Conservation (phyloP, 2,113 vertebrate species). For the mouse (Mus musculus) region DNA sequence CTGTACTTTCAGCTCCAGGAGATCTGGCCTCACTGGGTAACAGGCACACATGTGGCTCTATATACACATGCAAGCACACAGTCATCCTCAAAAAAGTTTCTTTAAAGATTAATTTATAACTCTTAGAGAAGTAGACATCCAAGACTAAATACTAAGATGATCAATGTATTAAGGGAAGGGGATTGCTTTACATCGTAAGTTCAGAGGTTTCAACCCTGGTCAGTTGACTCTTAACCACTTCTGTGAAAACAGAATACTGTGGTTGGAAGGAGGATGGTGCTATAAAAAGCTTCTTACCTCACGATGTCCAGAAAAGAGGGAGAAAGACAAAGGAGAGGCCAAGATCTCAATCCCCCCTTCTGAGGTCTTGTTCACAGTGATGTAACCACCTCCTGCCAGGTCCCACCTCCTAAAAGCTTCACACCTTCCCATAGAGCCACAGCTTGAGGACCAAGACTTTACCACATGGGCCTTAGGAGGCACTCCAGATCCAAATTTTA, state of each 20-base stretch:
- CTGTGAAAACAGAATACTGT: not conserved
- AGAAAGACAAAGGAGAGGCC: not conserved
- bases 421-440: not conserved
- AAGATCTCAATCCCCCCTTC: not conserved
- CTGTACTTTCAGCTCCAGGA: not conserved
- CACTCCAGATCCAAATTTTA: not conserved
- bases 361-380: not conserved
- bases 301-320: not conserved
- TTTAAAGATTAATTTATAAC: not conserved
- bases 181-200: not conserved
- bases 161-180: not conserved
- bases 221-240: not conserved
- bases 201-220: not conserved
- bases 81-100: not conserved
- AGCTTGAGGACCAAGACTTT: not conserved
- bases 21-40: not conserved
- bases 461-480: not conserved
- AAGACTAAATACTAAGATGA: not conserved
- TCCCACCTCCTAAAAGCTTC: not conserved
- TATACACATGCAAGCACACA: not conserved
- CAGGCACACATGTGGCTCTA: not conserved
- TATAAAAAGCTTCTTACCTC: not conserved
- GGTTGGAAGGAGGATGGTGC: not conserved
- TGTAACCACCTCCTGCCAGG: not conserved
- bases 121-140: not conserved